Percentiles rank a stretch among this genome's conserved stretches.
Evolutionary conservation across 2,797 vertebrate species (phyloP).

Genomic region (Rousettus madagascariensis): DNA sequence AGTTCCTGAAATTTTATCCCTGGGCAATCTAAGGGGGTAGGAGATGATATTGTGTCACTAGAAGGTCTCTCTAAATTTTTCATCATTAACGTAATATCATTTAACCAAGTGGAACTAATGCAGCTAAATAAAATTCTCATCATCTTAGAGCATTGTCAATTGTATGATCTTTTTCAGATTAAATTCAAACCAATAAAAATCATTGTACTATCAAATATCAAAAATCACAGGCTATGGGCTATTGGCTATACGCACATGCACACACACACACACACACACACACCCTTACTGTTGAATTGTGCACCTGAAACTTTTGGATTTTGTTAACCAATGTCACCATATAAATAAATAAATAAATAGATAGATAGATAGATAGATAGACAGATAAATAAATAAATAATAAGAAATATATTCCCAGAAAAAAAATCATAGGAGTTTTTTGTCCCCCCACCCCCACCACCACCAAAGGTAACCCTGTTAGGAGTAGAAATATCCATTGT

Average conservation of each 20-base stretch:
- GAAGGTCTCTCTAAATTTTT: background rate
- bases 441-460: no score
- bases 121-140: background rate
- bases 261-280: no score
- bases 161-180: background rate
- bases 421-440: background rate
- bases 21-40: background rate
- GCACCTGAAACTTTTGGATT: no score
- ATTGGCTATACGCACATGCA: no score
- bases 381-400: no score
- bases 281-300: no score
- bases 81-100: background rate
- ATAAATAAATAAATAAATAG: no score
- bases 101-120: background rate
- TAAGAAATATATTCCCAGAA: no score
- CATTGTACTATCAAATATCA: background rate
- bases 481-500: background rate
- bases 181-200: conserved; percentile 1
- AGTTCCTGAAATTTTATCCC: background rate
- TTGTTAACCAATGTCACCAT: no score
- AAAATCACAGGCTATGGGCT: background rate
- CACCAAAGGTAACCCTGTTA: background rate
- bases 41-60: background rate
- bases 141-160: background rate
- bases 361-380: no score